These are phyloP conservation scores for Phortica okadai DNA, from an alignment of 2,888 invertebrate species.

Conservation along the genomic window DNA sequence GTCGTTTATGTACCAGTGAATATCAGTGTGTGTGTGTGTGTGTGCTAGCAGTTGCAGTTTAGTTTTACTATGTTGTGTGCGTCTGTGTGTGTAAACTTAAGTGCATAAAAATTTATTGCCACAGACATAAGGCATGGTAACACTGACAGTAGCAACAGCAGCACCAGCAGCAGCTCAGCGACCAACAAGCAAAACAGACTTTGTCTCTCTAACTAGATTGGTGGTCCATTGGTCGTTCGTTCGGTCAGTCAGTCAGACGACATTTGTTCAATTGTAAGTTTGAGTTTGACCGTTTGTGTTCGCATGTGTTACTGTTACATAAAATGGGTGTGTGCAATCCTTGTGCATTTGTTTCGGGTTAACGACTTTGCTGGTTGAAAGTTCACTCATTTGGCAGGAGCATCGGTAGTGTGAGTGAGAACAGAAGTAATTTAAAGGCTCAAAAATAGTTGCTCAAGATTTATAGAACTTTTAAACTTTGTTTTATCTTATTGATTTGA, in stretches of 20 bases:
- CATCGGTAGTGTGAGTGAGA: neutral
- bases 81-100: conserved; percentile 30
- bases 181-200: conserved; percentile 26
- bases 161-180: neutral
- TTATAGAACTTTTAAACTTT: neutral
- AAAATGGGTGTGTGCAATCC: conserved; percentile 1
- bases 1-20: neutral
- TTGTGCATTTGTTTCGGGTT: conserved; percentile 13
- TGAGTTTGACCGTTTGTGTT: neutral
- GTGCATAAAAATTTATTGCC: conserved; percentile 60
- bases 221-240: neutral
- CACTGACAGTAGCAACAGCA: conserved; percentile 7
- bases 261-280: neutral
- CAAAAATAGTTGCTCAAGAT: neutral
- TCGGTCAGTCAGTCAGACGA: too few species aligned
- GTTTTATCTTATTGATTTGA: neutral
- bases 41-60: conserved; percentile 12
- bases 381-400: neutral
- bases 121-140: neutral
- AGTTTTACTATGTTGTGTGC: neutral
- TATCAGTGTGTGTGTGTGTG: neutral
- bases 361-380: conserved; percentile 16
- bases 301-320: neutral
- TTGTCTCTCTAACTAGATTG: conserved; percentile 17
- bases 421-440: neutral